Percentiles rank a stretch among this genome's conserved stretches.
Evolutionary conservation across 2,888 invertebrate genomes (phyloP).

Genomic region (Tinea trinotella): DNA sequence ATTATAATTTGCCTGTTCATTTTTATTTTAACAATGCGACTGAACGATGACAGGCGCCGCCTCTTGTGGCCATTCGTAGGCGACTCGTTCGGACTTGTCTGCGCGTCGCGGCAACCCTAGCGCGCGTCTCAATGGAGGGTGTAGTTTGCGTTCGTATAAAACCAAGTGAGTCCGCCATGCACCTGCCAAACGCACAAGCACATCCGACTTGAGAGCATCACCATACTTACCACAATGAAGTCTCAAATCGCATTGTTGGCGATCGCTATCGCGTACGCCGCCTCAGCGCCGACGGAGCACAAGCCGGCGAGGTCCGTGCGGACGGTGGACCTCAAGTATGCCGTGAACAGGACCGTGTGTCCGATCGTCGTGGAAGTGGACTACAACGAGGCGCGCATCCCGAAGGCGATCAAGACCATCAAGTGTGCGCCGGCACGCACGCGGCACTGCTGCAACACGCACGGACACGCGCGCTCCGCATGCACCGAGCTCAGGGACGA

Average conservation of each 20-base stretch:
- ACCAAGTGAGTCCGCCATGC: not conserved
- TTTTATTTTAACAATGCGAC: too few relatives aligned
- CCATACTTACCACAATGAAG: not conserved
- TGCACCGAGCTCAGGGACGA: conserved; percentile 57
- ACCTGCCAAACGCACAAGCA: not conserved
- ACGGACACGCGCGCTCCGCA: conserved; percentile 38
- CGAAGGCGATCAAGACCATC: conserved; percentile 52
- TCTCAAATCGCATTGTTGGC: not conserved
- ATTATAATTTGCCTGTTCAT: too few relatives aligned
- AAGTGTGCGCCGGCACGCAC: conserved; percentile 30
- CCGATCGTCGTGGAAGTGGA: conserved; percentile 45
- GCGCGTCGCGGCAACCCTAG: not conserved
- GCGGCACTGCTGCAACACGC: conserved; percentile 52
- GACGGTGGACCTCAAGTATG: conserved; percentile 38
- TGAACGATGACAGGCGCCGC: too few relatives aligned
- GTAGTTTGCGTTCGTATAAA: not conserved
- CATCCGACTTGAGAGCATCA: not conserved
- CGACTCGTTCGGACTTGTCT: too few relatives aligned
- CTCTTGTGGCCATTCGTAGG: too few relatives aligned
- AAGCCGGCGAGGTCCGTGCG: too few relatives aligned
- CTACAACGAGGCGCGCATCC: conserved; percentile 42
- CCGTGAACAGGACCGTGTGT: conserved; percentile 47
- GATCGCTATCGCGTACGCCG: not conserved
- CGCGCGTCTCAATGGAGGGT: not conserved
- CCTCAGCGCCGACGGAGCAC: conserved; percentile 26